phyloP scores from a whole-genome alignment of 2,888 invertebrate species.

The Apodemia mormo region DNA sequence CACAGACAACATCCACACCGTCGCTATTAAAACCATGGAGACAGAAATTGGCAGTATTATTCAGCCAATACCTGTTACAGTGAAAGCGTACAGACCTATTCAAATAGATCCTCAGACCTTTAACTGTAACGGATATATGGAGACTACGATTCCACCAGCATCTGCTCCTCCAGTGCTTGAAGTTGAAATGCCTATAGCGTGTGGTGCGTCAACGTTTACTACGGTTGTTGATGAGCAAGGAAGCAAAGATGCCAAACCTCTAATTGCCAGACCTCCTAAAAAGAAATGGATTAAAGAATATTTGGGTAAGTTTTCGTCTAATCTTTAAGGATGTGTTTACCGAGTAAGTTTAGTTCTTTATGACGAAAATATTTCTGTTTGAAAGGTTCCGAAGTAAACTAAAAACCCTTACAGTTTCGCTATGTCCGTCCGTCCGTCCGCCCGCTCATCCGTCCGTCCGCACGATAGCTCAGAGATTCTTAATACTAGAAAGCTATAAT shows the following conservation, averaged over 20 bases:
- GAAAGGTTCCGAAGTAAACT: too few relatives aligned
- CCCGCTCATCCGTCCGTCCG: too few relatives aligned
- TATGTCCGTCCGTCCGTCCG: too few relatives aligned
- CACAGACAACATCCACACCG: conserved; percentile 63
- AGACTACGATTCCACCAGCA: conserved; percentile 45
- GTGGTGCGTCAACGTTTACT: background rate
- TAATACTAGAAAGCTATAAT: too few relatives aligned
- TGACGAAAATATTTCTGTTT: too few relatives aligned
- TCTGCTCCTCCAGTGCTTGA: conserved; percentile 49
- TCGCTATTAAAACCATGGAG: conserved; percentile 69
- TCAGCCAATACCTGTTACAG: conserved; percentile 66
- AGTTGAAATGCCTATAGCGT: conserved; percentile 43
- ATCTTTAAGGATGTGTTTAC: too few relatives aligned
- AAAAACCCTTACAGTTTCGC: too few relatives aligned
- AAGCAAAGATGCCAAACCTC: conserved; percentile 45
- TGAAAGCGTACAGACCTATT: conserved; percentile 63
- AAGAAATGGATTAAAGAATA: conserved; percentile 89
- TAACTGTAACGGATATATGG: conserved; percentile 55
- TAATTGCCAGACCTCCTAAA: conserved; percentile 81
- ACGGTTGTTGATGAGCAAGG: conserved; percentile 38
- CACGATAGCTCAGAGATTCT: too few relatives aligned
- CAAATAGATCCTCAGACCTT: conserved; percentile 50
- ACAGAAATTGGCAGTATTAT: conserved; percentile 71
- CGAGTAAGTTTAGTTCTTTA: too few relatives aligned
- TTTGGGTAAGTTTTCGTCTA: conserved; percentile 72